Evolutionary conservation across 2,888 invertebrate species (phyloP), one percentile per base, ranked within the genome.

Genomic region (Hartigia nigra): DNA sequence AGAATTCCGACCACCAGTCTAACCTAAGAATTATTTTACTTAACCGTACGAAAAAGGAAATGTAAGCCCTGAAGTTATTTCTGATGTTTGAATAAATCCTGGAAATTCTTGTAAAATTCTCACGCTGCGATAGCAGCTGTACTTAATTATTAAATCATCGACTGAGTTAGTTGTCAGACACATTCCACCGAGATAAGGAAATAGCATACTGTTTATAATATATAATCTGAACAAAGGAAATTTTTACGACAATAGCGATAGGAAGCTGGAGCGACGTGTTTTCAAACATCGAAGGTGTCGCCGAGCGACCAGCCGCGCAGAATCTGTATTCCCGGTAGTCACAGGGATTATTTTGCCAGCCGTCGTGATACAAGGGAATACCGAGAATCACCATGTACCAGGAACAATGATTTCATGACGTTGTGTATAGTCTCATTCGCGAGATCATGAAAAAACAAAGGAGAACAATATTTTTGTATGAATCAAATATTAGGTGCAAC

Each of bases 141-240:
- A 35, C 9, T 55, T 55, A 23, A 23, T 55, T 55, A 55, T 55
- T 55, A 23, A 55, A 23, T 55, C 55, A 55, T 55, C 55, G 55
- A 23, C 55, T 9, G 55, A 55, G 23, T 55, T 12, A 37, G 37
- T 79, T 78, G 74, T 74, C 80, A 79, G 81, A 77, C 81, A 78
- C 84, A 84, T 84, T 82, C 84, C 82, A 34, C 0, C 34, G 36
- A 78, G 84, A 84, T 84, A 84, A 84, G 81, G 37, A 37, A 77
- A 78, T 78, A 77, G 74, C 76, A 76, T 34, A n/a, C 23, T 75
- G 36, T 75, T 75, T 69, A 76, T 76, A 35, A 35, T 69, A 76
- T 76, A 35, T 76, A 72, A 34, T 75, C n/a, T 34, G 79, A 74
- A 35, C 75, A 75, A 75, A 35, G 75, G 23, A n/a, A n/a, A 31